Evolutionary conservation across 2,797 vertebrate species (phyloP).

Genomic region (Tenualosa ilisha): DNA sequence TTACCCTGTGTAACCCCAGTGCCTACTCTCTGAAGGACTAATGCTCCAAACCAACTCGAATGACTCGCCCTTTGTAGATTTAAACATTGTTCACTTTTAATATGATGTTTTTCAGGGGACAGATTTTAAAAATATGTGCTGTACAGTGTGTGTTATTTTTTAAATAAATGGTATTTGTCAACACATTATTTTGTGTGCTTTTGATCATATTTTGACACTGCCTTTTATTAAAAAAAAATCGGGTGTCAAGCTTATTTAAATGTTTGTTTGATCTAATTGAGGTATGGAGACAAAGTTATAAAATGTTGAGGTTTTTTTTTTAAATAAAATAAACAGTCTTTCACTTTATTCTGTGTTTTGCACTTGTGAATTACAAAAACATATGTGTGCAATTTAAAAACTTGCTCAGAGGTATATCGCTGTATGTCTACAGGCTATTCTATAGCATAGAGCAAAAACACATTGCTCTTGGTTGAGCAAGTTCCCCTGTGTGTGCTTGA

Average conservation of each 20-base stretch:
- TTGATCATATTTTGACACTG: background rate
- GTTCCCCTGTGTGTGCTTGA: background rate
- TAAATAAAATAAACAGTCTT: background rate
- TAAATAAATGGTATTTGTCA: slow-evolving; percentile 11
- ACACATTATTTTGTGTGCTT: background rate
- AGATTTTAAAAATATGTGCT: background rate
- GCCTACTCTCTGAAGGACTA: background rate
- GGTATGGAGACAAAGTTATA: background rate
- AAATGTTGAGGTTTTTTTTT: background rate
- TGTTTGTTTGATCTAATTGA: background rate
- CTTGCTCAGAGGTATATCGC: background rate
- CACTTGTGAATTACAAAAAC: background rate
- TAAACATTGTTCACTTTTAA: background rate
- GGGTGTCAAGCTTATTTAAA: background rate
- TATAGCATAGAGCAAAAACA: background rate
- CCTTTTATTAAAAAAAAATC: background rate
- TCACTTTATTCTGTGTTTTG: background rate
- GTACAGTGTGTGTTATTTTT: slow-evolving; percentile 5
- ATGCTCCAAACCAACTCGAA: background rate
- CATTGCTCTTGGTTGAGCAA: background rate
- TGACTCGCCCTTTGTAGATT: slow-evolving; percentile 2
- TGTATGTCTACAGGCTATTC: background rate
- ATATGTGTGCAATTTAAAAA: too few relatives aligned
- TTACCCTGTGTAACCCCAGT: background rate
- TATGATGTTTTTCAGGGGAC: slow-evolving; percentile 3